These are phyloP conservation scores for Otocyon megalotis DNA, from an alignment of 2,113 vertebrate species.

Conservation along the genomic window DNA sequence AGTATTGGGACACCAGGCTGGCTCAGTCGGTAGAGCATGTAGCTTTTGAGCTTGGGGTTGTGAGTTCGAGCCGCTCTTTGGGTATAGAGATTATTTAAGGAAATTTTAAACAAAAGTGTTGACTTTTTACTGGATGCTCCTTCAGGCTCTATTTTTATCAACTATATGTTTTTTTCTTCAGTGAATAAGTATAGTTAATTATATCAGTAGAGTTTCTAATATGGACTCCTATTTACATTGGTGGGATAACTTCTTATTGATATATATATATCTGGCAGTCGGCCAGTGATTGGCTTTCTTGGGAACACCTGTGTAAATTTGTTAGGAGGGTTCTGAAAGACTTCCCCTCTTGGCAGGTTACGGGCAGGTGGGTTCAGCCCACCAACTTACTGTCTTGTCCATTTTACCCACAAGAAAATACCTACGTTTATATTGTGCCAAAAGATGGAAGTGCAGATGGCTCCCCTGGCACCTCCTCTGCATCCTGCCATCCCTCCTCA, in stretches of 20 bases:
- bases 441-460: neutral
- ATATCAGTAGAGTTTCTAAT: neutral
- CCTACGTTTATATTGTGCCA: neutral
- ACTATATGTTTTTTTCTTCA: neutral
- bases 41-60: neutral
- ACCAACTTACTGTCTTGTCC: neutral
- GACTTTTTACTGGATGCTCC: neutral
- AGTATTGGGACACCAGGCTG: neutral
- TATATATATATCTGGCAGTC: neutral
- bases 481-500: neutral
- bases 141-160: neutral
- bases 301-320: neutral
- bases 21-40: neutral
- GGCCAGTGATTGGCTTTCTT: neutral
- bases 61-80: neutral
- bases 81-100: neutral
- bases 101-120: neutral
- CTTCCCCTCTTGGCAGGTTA: neutral
- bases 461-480: neutral
- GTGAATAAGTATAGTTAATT: neutral
- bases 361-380: neutral
- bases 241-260: neutral
- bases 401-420: neutral
- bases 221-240: neutral
- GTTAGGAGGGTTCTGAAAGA: neutral